A percentile compares a stretch with the other conserved stretches of the same genome.
These are phyloP conservation scores for Actinernus sp. DNA, from an alignment of 92 coral and sea anemone genomes.

Conservation along the genomic window DNA sequence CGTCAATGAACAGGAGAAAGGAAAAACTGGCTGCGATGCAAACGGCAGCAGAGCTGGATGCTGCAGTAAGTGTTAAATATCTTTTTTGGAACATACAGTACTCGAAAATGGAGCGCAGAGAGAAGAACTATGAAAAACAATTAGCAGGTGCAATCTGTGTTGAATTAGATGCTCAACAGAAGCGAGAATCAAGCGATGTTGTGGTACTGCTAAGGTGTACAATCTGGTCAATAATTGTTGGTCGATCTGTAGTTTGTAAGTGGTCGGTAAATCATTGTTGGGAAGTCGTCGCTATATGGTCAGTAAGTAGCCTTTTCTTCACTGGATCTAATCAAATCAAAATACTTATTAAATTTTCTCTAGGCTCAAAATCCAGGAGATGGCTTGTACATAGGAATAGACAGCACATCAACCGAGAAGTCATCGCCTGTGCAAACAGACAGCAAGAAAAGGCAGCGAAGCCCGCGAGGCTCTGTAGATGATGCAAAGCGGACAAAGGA, in stretches of 20 bases:
- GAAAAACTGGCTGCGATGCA: slow-evolving; percentile 94
- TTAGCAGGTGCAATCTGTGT: too few relatives aligned
- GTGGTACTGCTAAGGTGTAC: too few relatives aligned
- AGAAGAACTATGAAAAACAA: too few relatives aligned
- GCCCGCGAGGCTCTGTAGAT: slow-evolving; percentile 65
- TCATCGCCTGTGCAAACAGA: slow-evolving; percentile 21
- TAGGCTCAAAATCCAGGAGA: slow-evolving; percentile 28
- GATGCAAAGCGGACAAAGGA: slow-evolving; percentile 73
- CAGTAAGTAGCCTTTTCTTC: too few relatives aligned
- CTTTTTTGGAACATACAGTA: not conserved
- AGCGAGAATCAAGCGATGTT: too few relatives aligned
- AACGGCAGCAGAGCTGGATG: slow-evolving; percentile 90
- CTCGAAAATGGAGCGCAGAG: not conserved
- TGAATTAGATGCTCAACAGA: too few relatives aligned
- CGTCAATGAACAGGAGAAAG: slow-evolving; percentile 78
- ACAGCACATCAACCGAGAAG: slow-evolving; percentile 45
- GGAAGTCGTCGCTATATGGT: too few relatives aligned
- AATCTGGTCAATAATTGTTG: too few relatives aligned
- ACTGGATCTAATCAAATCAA: too few relatives aligned
- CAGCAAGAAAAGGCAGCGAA: slow-evolving; percentile 83
- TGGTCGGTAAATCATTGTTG: too few relatives aligned
- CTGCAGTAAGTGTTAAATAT: slow-evolving; percentile 83
- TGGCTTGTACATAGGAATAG: slow-evolving; percentile 36
- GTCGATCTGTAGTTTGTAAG: too few relatives aligned
- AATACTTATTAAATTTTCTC: too few relatives aligned